Evolutionary conservation across 1,140 invertebrate genomes (phyloP), one percentile per base, ranked within the genome.

Genomic region (Drosophila sulfurigaster): DNA sequence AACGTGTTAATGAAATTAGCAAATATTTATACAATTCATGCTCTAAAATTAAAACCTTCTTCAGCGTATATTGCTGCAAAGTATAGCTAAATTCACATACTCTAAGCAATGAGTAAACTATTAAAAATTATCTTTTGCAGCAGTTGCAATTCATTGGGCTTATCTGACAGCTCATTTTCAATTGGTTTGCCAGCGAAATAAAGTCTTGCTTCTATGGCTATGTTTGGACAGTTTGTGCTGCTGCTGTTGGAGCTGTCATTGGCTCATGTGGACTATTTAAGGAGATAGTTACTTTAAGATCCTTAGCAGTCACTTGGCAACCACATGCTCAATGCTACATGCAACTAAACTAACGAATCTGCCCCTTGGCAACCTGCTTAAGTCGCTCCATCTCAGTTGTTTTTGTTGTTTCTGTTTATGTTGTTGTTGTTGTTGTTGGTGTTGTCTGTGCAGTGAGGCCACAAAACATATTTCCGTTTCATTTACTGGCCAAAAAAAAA

Each of bases 401-500:
- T 25, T 25, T 25, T 25, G 20, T 25, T 25, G 20, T 25, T 20
- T 20, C 20, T 20, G 20, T 20, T 3, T 20, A 2, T 16, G 1
- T 1, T 25, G 3, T 4, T 25, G 20, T 25, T 25, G 20, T 25
- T 41, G 54, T 62, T 74, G 58, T 28, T 60, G n/a, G n/a, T n/a
- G 43, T 30, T 60, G 57, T 15, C 38, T 88, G 77, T 78, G 83
- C 83, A 88, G 15, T 56, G 80, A 70, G 83, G 81, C 78, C 73
- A 89, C 83, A 81, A 89, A 89, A 88, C 83, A 88, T 88, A 88
- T 88, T 88, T 88, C 83, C 83, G 83, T 88, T 88, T 88, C 83
- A 88, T 88, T 88, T 88, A 88, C 83, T 88, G 75, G 86, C 85
- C 78, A 88, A 89, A 66, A 71, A 71, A 49, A 71, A 49, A 35